Evolutionary conservation across 2,888 invertebrate species (phyloP).

Genomic region (Elysia crispata): DNA sequence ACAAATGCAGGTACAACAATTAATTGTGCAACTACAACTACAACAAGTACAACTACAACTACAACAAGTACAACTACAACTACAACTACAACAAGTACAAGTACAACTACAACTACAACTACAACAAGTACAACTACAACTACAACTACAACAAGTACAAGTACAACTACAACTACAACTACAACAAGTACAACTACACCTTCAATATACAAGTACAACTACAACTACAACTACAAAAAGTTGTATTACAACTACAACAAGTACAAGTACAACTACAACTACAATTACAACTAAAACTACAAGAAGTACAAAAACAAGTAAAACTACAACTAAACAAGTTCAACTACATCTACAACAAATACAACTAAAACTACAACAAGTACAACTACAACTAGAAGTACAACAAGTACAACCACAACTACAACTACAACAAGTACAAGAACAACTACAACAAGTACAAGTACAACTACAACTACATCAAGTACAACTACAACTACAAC

Average conservation of each 20-base stretch:
- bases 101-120: slow-evolving; percentile 4
- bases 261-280: no score
- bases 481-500: background rate
- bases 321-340: no score
- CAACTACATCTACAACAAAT: no score
- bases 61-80: slow-evolving; percentile 4
- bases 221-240: no score
- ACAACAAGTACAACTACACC: background rate
- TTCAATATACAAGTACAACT: background rate
- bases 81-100: slow-evolving; percentile 4
- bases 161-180: background rate
- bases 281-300: no score
- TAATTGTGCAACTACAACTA: background rate
- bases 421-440: no score
- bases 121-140: background rate
- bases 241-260: no score
- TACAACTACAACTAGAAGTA: no score
- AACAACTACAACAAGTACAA: slow-evolving; percentile 1
- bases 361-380: no score
- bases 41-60: slow-evolving; percentile 4
- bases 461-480: background rate
- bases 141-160: slow-evolving; percentile 1
- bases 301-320: no score
- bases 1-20: background rate
- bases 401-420: no score